These are phyloP conservation scores for Epizoanthus scotinus DNA, from an alignment of 92 coral and sea anemone species.

Conservation along the genomic window DNA sequence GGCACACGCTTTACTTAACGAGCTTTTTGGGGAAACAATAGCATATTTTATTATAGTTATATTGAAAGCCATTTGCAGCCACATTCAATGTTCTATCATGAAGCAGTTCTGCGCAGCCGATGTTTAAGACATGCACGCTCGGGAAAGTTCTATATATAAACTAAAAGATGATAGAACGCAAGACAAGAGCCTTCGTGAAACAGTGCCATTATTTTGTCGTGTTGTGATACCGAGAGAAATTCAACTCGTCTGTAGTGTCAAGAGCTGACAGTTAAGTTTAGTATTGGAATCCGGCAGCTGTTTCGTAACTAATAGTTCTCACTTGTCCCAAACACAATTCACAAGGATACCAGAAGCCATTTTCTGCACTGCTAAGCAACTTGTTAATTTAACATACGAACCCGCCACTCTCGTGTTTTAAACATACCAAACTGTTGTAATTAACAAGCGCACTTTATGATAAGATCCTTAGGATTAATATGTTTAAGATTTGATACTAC, in stretches of 20 bases:
- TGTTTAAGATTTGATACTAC: too few species aligned
- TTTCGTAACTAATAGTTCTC: neutral
- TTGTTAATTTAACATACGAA: neutral
- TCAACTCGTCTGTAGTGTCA: neutral
- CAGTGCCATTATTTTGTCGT: neutral
- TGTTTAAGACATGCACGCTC: neutral
- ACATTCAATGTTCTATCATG: constrained; percentile 11
- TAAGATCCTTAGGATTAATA: too few species aligned
- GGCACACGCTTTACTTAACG: constrained; percentile 37
- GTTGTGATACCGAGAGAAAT: neutral
- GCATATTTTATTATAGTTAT: constrained; percentile 8
- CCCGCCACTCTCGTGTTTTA: too few species aligned
- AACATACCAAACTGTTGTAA: too few species aligned
- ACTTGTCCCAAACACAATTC: constrained; percentile 12
- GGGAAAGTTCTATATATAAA: neutral
- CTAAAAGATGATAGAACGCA: neutral
- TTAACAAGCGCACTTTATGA: too few species aligned
- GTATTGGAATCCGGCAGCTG: constrained; percentile 32
- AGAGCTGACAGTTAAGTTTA: neutral
- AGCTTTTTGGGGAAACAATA: constrained; percentile 18
- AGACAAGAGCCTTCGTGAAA: neutral
- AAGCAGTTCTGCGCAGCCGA: neutral
- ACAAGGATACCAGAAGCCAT: constrained; percentile 11
- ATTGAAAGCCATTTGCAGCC: constrained; percentile 35
- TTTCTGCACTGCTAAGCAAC: constrained; percentile 30